Percentiles rank a stretch among this genome's conserved stretches.
phyloP scores from a whole-genome alignment of 2,797 vertebrate genomes.

The Enteromius trimaculatus region DNA sequence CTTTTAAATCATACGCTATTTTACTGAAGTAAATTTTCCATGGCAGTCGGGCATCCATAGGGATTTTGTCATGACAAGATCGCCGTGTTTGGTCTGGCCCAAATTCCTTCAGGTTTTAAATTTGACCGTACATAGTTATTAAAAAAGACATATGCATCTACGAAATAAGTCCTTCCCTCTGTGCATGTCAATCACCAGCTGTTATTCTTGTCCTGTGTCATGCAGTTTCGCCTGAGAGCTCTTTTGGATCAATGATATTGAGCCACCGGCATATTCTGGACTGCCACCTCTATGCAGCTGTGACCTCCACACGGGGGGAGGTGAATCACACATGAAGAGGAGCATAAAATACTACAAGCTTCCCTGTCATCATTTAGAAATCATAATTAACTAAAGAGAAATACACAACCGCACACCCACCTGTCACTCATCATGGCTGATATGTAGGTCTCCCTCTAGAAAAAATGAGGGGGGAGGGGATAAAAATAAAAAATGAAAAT shows the following conservation, averaged over 20 bases:
- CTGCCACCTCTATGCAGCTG: conserved; percentile 73
- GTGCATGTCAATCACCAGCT: conserved; percentile 68
- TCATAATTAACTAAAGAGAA: conserved; percentile 11
- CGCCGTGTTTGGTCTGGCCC: background rate
- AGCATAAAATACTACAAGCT: background rate
- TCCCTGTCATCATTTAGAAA: background rate
- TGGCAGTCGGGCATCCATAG: conserved; percentile 36
- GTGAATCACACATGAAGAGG: conserved; percentile 14
- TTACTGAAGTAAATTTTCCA: conserved; percentile 52
- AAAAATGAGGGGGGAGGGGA: conserved; percentile 10
- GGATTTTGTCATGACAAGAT: conserved; percentile 4
- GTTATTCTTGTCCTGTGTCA: conserved; percentile 70
- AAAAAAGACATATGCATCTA: background rate
- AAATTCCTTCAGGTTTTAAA: conserved; percentile 8
- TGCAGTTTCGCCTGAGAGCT: conserved; percentile 63
- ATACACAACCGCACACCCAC: background rate
- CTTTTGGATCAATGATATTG: conserved; percentile 67
- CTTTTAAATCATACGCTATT: conserved; percentile 39
- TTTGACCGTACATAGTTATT: conserved; percentile 14
- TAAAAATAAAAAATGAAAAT: conserved; percentile 10
- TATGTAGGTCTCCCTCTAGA: conserved; percentile 59
- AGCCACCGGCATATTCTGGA: conserved; percentile 63
- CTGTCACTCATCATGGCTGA: conserved; percentile 33
- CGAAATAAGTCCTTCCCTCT: conserved; percentile 55
- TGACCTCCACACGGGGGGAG: conserved; percentile 61